A percentile compares a stretch with the other conserved stretches of the same genome.
These are phyloP conservation scores for Exephanes ischioxanthus DNA, from an alignment of 2,888 invertebrate genomes.

Conservation along the genomic window DNA sequence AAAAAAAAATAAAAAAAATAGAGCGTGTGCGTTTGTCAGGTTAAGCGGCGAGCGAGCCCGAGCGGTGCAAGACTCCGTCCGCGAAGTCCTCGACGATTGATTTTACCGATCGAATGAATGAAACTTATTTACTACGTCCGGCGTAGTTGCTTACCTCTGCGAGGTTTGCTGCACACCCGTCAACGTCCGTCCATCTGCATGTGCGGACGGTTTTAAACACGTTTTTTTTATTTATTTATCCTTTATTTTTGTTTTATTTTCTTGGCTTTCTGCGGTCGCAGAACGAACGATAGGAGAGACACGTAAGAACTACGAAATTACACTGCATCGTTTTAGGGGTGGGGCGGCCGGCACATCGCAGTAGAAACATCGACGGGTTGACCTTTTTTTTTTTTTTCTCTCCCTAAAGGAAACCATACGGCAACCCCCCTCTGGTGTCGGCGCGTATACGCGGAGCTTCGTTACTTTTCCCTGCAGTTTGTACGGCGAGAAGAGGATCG, in stretches of 20 bases:
- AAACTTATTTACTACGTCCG: constrained; percentile 27
- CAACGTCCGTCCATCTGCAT: constrained; percentile 57
- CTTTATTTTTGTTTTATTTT: not conserved
- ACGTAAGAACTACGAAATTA: constrained; percentile 64
- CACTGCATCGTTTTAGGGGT: constrained; percentile 71
- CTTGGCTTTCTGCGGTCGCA: not conserved
- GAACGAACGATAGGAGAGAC: no score
- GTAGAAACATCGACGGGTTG: constrained; percentile 62
- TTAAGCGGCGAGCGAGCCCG: constrained; percentile 2
- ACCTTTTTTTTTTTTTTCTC: constrained; percentile 54
- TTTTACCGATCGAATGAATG: constrained; percentile 45
- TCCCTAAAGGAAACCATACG: constrained; percentile 20
- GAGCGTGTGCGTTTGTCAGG: constrained; percentile 15
- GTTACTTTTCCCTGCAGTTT: constrained; percentile 42
- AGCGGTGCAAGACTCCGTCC: not conserved
- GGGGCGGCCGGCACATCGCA: constrained; percentile 75
- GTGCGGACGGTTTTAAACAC: not conserved
- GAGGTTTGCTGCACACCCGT: constrained; percentile 60
- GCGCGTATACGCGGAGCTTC: constrained; percentile 22
- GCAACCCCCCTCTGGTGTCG: constrained; percentile 39
- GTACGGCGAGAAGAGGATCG: constrained; percentile 27
- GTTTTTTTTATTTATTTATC: constrained; percentile 21
- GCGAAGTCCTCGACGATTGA: constrained; percentile 12
- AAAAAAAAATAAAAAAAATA: not conserved
- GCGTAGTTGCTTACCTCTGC: constrained; percentile 66